Conservation (phyloP, 2,113 vertebrate species). For the Pungitius pungitius region DNA sequence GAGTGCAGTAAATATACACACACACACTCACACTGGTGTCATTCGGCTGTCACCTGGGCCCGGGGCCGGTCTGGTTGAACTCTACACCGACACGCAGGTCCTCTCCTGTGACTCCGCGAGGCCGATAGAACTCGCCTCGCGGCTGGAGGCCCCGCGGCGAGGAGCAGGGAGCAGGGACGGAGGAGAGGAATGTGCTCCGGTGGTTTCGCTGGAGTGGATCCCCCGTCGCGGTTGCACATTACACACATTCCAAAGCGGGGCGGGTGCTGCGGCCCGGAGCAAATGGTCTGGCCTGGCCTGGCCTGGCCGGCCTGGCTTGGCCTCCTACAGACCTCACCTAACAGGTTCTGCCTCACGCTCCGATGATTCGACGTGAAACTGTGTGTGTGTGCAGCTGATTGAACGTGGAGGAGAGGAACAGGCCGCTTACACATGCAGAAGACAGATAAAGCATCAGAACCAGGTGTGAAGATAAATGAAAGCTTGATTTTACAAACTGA, state of each 20-base stretch:
- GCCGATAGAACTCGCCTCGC: background rate
- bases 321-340: background rate
- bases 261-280: background rate
- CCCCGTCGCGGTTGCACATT: conserved; percentile 31
- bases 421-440: too few species aligned
- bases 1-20: too few species aligned
- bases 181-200: conserved; percentile 21
- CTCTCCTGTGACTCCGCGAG: conserved; percentile 10
- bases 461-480: conserved; percentile 16
- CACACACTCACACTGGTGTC: too few species aligned
- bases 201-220: conserved; percentile 24
- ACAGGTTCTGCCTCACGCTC: background rate
- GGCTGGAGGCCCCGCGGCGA: background rate
- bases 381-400: conserved; percentile 20
- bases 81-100: background rate
- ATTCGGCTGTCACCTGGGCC: too few species aligned
- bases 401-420: too few species aligned
- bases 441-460: conserved; percentile 11
- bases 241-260: conserved; percentile 18
- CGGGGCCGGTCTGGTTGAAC: too few species aligned
- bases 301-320: background rate
- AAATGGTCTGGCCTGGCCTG: background rate
- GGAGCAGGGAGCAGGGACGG: background rate
- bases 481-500: background rate
- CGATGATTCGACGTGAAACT: background rate